Evolutionary conservation across 2,888 invertebrate species (phyloP), one percentile per base, ranked within the genome.

Genomic region (Eupithecia subfuscata): DNA sequence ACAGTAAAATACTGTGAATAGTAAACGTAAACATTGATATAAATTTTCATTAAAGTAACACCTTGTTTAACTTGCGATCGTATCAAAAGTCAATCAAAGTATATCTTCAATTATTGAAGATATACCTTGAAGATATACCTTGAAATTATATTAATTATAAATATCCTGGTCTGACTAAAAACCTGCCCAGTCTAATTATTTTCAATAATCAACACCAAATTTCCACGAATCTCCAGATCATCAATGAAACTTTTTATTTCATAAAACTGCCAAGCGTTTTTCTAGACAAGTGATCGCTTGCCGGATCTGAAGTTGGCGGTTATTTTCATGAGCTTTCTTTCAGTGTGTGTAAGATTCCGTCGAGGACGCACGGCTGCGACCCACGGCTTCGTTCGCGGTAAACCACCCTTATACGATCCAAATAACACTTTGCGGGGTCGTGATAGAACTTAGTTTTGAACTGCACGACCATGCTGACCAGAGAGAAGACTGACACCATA

Each of bases 221-320:
- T n/a, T 48, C 18, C 7, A n/a, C 8, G n/a, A n/a, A 0, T 48
- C 18, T 48, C 18, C 8, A n/a, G 3, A 5, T 8, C 18, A 48
- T 16, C 45, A 48, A 18, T 48, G 48, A 48, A 48, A 7, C 1
- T 48, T 48, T 48, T 8, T 18, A 48, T n/a, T 18, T 18, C 48
- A 18, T 48, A 48, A 18, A 18, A 52, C 48, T 18, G 18, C 9
- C 52, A 11, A 11, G 52, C 52, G 72, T 73, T 75, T 70, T 75
- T 73, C 22, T 8, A 7, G 2, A 14, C 80, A 78, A 82, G 37
- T 91, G 85, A 82, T 75, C 87, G 89, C 72, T 34, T 14, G 60
- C n/a, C 85, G 74, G 71, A 78, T 78, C 79, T 89, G 87, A 89
- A 88, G 88, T 89, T 90, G 90, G 89, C 86, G 85, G 30, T 30